Evolutionary conservation across 2,888 invertebrate species (phyloP).

Genomic region (Neoascia interrupta): DNA sequence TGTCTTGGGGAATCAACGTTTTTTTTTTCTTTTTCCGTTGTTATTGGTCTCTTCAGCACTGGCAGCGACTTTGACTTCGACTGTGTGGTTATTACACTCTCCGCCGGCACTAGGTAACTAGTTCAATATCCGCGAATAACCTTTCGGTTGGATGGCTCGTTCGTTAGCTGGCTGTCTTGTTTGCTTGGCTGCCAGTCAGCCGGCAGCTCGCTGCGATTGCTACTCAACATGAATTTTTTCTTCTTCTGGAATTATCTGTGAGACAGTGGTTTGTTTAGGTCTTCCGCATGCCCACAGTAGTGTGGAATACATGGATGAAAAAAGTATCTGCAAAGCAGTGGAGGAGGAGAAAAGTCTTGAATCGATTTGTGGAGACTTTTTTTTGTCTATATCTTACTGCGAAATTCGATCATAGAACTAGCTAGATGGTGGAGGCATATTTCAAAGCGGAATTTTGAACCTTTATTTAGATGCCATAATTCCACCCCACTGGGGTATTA

Average conservation of each 20-base stretch:
- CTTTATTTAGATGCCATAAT: constrained; percentile 37
- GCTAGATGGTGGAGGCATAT: constrained; percentile 7
- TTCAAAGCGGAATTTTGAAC: constrained; percentile 26
- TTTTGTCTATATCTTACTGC: constrained; percentile 7
- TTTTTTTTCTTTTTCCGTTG: constrained; percentile 21
- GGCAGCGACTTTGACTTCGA: constrained; percentile 3
- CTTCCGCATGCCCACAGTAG: constrained; percentile 60
- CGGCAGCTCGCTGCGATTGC: constrained; percentile 30
- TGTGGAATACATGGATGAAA: too few species aligned
- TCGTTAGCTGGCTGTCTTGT: constrained; percentile 37
- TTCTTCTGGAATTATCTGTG: constrained; percentile 36
- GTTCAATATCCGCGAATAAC: constrained; percentile 78
- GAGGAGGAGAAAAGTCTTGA: constrained; percentile 11
- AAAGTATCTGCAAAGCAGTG: too few species aligned
- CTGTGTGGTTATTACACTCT: constrained; percentile 66
- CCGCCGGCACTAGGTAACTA: constrained; percentile 78
- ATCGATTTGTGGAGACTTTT: constrained; percentile 12
- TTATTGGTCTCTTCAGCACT: constrained; percentile 20
- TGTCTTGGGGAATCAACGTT: constrained; percentile 51
- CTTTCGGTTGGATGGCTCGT: constrained; percentile 70
- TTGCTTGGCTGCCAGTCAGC: constrained; percentile 56
- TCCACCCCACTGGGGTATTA: constrained; percentile 3
- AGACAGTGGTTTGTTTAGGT: constrained; percentile 46
- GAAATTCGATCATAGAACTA: constrained; percentile 32
- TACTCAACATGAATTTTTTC: constrained; percentile 26